Base-by-base conservation (phyloP, 1,140 invertebrate species). In the Odontomachus brunneus region DNA sequence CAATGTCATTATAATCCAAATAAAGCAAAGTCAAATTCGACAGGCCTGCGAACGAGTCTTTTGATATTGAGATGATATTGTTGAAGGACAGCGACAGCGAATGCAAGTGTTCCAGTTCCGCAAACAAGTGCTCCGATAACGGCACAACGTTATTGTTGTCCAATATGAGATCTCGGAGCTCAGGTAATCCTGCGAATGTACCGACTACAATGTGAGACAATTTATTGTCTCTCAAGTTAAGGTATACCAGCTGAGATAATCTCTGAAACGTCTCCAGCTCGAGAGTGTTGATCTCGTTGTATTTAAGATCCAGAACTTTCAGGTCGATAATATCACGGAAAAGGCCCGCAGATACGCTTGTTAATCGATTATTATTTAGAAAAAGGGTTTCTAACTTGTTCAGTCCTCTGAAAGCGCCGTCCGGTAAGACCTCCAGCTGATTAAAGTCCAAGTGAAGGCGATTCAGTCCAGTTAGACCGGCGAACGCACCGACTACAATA, bases 391-490 rank as follows among this genome's bases (percentile, higher is more conserved):
- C 80, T 48, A 89, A 15, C 12, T 88, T 81, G 49, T 7, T 60
- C 12, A 88, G 51, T 12, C 80, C 85, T n/a, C 14, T 24, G 15
- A 89, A 67, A 0, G 57, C 24, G 0, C 26, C 82, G 4, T 19
- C 22, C 12, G 38, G 24, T 2, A 89, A 17, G 0, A 19, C 15
- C 0, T 75, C 44, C 60, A 89, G 14, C 1, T 15, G 55, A 53
- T 89, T 89, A 33, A 51, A 14, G 11, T 88, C 74, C 69, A 89
- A 63, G 11, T 82, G 65, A 11, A 89, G 88, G 5, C 73, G 44
- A 12, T 24, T 44, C 55, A 88, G 44, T 9, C 14, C 66, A 17
- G n/a, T 9, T 57, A 88, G 26, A 0, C 84, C 72, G 1, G 12
- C 12, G 55, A 87, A 82, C 19, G 60, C 49, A 0, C 17, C 72